These are phyloP conservation scores for Bruchidius siliquastri DNA, from an alignment of 2,888 invertebrate genomes.

Conservation along the genomic window DNA sequence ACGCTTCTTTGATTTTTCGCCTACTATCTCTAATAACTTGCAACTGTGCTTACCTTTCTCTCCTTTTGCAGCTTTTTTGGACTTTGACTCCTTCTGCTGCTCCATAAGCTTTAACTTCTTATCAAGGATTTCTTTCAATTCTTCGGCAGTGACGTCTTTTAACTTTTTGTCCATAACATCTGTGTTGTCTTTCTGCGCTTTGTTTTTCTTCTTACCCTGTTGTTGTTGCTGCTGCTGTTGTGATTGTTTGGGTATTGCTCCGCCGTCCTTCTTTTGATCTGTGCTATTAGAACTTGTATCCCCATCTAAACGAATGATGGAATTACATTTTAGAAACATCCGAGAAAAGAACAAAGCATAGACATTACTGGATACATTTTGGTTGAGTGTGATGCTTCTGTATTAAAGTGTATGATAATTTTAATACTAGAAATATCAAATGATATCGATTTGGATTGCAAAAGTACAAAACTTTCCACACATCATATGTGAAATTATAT, in stretches of 20 bases:
- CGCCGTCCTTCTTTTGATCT: not conserved
- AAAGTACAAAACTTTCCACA: too few relatives aligned
- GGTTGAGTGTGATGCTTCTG: too few relatives aligned
- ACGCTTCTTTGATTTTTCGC: too few relatives aligned
- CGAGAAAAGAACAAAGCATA: too few relatives aligned
- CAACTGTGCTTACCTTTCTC: not conserved
- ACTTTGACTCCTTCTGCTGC: not conserved
- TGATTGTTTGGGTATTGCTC: not conserved
- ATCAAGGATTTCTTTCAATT: not conserved
- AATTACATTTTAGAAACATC: not conserved
- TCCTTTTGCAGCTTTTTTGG: not conserved
- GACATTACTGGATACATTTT: too few relatives aligned
- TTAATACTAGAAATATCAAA: too few relatives aligned
- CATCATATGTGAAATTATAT: too few relatives aligned
- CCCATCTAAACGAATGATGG: not conserved
- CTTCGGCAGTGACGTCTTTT: not conserved
- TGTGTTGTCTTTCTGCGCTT: not conserved
- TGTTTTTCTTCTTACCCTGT: not conserved
- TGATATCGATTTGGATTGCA: too few relatives aligned
- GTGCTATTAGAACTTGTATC: not conserved
- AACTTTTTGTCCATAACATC: not conserved
- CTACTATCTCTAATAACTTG: too few relatives aligned
- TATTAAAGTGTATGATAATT: too few relatives aligned
- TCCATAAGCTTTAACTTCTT: not conserved
- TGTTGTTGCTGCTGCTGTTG: too few relatives aligned